These are phyloP conservation scores for Holocentrus rufus DNA, from an alignment of 2,797 vertebrate species.

Conservation along the genomic window DNA sequence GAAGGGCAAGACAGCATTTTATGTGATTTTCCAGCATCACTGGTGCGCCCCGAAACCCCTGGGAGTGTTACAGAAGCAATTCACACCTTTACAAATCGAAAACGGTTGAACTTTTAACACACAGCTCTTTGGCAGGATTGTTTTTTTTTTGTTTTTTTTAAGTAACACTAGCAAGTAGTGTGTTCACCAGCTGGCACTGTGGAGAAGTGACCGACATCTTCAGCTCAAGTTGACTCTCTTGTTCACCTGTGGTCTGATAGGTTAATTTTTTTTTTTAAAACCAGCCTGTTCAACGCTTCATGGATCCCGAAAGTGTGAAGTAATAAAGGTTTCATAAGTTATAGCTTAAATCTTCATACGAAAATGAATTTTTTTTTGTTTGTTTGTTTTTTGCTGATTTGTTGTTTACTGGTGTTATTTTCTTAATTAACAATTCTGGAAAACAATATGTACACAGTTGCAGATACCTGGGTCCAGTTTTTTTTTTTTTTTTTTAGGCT, in stretches of 20 bases:
- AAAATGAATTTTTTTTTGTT: slow-evolving; percentile 15
- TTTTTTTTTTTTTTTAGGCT: slow-evolving; percentile 13
- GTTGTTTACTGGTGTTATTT: slow-evolving; percentile 47
- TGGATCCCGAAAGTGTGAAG: slow-evolving; percentile 3
- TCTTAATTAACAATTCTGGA: slow-evolving; percentile 50
- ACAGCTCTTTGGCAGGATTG: background rate
- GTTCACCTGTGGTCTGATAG: slow-evolving; percentile 16
- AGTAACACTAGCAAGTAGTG: background rate
- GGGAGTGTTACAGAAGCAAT: slow-evolving; percentile 9
- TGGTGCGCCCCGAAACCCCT: slow-evolving; percentile 28
- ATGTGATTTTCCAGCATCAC: slow-evolving; percentile 24
- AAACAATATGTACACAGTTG: slow-evolving; percentile 62
- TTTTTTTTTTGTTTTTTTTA: background rate
- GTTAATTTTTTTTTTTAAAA: slow-evolving; percentile 22
- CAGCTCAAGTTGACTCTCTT: slow-evolving; percentile 16
- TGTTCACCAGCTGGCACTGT: slow-evolving; percentile 17
- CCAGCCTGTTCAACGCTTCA: slow-evolving; percentile 1
- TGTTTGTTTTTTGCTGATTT: slow-evolving; percentile 5
- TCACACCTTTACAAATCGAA: slow-evolving; percentile 5
- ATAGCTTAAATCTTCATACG: slow-evolving; percentile 25
- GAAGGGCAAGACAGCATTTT: slow-evolving; percentile 5
- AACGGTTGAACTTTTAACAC: background rate
- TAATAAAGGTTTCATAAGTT: slow-evolving; percentile 16
- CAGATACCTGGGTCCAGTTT: slow-evolving; percentile 64
- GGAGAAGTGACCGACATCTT: slow-evolving; percentile 20